These are phyloP conservation scores for Ianthella basta DNA, from an alignment of 37 sponge, comb jelly and placozoan genomes.

Conservation along the genomic window DNA sequence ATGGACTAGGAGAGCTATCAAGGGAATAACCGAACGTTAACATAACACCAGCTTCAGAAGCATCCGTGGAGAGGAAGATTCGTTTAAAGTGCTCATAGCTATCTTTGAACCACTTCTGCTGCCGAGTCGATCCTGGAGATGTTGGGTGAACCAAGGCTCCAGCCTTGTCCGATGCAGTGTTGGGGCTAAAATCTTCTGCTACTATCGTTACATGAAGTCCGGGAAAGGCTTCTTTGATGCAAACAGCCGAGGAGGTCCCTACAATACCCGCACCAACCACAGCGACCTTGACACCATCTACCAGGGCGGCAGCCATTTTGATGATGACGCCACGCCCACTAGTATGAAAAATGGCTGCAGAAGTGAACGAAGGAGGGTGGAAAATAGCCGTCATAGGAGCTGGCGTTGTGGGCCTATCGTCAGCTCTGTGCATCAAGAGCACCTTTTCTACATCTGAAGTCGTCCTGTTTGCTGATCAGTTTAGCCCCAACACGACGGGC, in stretches of 20 bases:
- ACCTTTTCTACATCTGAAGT: neutral
- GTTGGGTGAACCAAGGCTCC: conserved; percentile 34
- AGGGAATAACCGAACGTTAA: neutral
- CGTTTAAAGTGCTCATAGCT: neutral
- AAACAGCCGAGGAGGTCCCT: conserved; percentile 22
- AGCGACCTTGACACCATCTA: conserved; percentile 13
- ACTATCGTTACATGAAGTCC: neutral
- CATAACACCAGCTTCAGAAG: neutral
- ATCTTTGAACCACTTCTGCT: conserved; percentile 3
- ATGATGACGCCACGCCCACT: too few relatives aligned
- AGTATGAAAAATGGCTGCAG: too few relatives aligned
- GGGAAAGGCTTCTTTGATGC: conserved; percentile 1
- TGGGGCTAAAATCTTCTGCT: conserved; percentile 36
- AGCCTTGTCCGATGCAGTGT: conserved; percentile 48
- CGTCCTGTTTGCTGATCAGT: conserved; percentile 29
- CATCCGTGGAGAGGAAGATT: neutral
- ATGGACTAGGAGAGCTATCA: neutral
- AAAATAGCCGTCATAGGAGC: neutral
- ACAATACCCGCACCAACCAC: conserved; percentile 38
- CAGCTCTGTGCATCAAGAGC: neutral
- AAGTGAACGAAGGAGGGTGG: too few relatives aligned
- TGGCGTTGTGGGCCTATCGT: neutral
- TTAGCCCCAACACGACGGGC: conserved; percentile 38
- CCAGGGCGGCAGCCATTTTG: too few relatives aligned
- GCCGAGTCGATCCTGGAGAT: neutral